Conservation (phyloP, 2,113 vertebrate species). For the Periophthalmus modestus region DNA sequence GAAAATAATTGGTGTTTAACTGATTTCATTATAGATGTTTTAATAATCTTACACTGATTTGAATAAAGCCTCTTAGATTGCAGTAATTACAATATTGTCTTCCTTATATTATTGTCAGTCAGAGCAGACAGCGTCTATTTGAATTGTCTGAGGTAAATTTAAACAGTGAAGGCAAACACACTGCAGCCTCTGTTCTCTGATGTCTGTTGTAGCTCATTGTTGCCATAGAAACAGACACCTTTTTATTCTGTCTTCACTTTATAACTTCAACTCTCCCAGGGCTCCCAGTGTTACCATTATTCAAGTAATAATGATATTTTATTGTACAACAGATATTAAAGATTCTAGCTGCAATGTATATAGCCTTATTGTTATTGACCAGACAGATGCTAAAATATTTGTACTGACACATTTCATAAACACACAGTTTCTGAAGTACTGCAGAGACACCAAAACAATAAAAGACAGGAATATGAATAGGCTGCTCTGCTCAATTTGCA, state of each 20-base stretch:
- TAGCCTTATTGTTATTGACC: not conserved
- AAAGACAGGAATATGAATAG: no score
- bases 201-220: constrained; percentile 75
- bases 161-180: not conserved
- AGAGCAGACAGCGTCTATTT: not conserved
- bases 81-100: not conserved
- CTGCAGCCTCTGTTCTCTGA: constrained; percentile 73
- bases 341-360: not conserved
- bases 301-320: not conserved
- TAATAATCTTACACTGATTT: no score
- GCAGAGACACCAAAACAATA: no score
- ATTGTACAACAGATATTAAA: not conserved
- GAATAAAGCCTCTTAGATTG: not conserved
- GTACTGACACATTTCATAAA: no score
- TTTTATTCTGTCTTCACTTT: not conserved
- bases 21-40: no score
- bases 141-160: not conserved
- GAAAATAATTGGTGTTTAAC: no score
- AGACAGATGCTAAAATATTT: not conserved
- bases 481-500: no score
- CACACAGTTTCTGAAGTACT: no score
- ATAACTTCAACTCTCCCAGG: constrained; percentile 2
- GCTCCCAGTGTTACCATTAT: not conserved
- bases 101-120: not conserved
- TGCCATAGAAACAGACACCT: constrained; percentile 54